These are phyloP conservation scores for Arge pagana DNA, from an alignment of 2,888 invertebrate species.

Conservation along the genomic window DNA sequence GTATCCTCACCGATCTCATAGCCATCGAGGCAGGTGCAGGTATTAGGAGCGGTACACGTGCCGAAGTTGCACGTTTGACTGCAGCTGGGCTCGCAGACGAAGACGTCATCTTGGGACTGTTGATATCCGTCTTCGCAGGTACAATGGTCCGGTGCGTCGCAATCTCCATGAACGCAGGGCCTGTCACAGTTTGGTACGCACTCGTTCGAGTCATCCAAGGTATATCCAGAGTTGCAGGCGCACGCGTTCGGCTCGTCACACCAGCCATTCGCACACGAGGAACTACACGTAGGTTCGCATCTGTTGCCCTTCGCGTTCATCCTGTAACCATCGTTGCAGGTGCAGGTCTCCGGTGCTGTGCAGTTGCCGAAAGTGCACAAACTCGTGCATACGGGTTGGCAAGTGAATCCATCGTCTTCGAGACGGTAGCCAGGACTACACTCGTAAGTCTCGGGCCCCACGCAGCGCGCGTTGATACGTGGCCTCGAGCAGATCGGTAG, in stretches of 20 bases:
- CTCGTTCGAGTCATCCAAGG: conserved; percentile 30
- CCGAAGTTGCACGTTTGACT: conserved; percentile 49
- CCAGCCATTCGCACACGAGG: conserved; percentile 30
- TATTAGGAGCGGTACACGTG: conserved; percentile 55
- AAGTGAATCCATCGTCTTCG: no score
- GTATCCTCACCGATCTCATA: conserved; percentile 35
- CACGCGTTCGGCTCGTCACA: conserved; percentile 25
- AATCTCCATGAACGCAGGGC: conserved; percentile 44
- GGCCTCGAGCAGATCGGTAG: conserved; percentile 41
- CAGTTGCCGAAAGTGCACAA: conserved; percentile 42
- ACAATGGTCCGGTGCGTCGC: conserved; percentile 50
- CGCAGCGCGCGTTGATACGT: conserved; percentile 52
- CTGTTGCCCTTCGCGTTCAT: conserved; percentile 21
- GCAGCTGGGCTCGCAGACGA: conserved; percentile 29
- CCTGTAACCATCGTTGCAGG: conserved; percentile 32
- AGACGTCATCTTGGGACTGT: conserved; percentile 14
- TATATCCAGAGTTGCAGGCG: conserved; percentile 18
- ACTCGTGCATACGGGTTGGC: conserved; percentile 41
- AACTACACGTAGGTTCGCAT: conserved; percentile 42
- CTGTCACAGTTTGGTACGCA: conserved; percentile 43
- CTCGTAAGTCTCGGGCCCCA: conserved; percentile 57
- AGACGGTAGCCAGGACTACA: conserved; percentile 59
- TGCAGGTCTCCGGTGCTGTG: conserved; percentile 34
- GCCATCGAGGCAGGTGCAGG: conserved; percentile 48
- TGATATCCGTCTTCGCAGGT: conserved; percentile 52